Percentiles rank a stretch among this genome's conserved stretches.
phyloP scores from a whole-genome alignment of 92 coral and sea anemone genomes.

The Desmophyllum pertusum region DNA sequence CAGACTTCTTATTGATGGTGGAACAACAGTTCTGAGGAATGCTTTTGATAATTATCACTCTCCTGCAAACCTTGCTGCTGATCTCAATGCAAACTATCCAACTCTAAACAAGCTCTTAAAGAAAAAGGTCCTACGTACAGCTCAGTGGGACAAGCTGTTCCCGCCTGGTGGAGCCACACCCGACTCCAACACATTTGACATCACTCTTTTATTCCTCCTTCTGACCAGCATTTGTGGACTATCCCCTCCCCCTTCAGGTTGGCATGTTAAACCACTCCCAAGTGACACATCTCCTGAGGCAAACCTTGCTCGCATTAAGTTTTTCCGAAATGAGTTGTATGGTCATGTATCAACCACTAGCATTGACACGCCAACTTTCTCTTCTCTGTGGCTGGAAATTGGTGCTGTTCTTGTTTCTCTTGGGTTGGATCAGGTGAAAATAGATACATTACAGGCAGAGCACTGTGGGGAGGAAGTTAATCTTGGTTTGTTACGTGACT shows the following conservation, averaged over 20 bases:
- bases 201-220: conserved; percentile 65
- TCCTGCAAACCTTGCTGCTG: conserved; percentile 29
- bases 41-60: conserved; percentile 34
- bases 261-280: conserved; percentile 52
- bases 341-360: no score
- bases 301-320: no score
- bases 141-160: conserved; percentile 72
- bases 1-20: conserved; percentile 51
- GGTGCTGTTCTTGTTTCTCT: conserved; percentile 49
- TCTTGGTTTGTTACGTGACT: neutral
- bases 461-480: neutral
- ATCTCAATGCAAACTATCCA: conserved; percentile 1
- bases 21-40: conserved; percentile 34
- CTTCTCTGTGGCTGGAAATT: no score
- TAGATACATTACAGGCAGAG: conserved; percentile 22
- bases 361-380: no score
- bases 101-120: neutral
- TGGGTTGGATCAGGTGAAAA: conserved; percentile 52
- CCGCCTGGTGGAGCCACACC: conserved; percentile 67
- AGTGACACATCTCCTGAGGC: no score
- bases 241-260: conserved; percentile 43
- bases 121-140: conserved; percentile 37
- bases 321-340: no score
- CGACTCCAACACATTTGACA: conserved; percentile 60
- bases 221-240: conserved; percentile 70